Percentiles rank a stretch among this genome's conserved stretches.
These are phyloP conservation scores for Cotesia glomerata DNA, from an alignment of 1,140 invertebrate genomes.

Conservation along the genomic window DNA sequence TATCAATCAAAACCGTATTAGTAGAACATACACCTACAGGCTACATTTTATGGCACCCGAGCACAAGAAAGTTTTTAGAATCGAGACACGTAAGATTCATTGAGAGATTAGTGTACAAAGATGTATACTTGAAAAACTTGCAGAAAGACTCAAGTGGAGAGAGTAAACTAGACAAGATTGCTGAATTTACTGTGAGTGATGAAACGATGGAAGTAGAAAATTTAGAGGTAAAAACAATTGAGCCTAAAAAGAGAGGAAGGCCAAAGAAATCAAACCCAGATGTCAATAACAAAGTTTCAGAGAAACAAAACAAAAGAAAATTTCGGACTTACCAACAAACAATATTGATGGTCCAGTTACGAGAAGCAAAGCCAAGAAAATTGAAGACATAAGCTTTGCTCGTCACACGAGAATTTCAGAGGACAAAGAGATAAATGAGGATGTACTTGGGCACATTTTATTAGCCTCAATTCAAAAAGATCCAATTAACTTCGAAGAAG, in stretches of 20 bases:
- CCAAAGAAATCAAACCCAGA: constrained; percentile 18
- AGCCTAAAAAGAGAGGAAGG: constrained; percentile 19
- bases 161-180: constrained; percentile 5
- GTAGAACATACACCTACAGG: constrained; percentile 10
- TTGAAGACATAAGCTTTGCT: constrained; percentile 24
- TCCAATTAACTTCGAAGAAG: constrained; percentile 13
- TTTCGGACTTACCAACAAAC: background rate
- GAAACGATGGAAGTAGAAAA: constrained; percentile 8
- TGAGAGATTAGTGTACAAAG: too few species aligned
- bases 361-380: constrained; percentile 26
- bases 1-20: constrained; percentile 22
- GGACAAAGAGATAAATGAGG: constrained; percentile 5
- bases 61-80: too few species aligned
- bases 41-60: too few species aligned
- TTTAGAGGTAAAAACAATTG: constrained; percentile 5
- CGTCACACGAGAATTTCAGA: constrained; percentile 24
- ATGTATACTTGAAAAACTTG: too few species aligned
- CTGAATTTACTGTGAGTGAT: constrained; percentile 8
- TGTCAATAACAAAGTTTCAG: constrained; percentile 2
- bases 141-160: background rate
- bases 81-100: too few species aligned
- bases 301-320: constrained; percentile 9
- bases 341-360: constrained; percentile 16
- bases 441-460: background rate
- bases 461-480: constrained; percentile 20